Evolutionary conservation across 2,888 invertebrate species (phyloP), one percentile per base, ranked within the genome.

Genomic region (Mellilla xanthometata): DNA sequence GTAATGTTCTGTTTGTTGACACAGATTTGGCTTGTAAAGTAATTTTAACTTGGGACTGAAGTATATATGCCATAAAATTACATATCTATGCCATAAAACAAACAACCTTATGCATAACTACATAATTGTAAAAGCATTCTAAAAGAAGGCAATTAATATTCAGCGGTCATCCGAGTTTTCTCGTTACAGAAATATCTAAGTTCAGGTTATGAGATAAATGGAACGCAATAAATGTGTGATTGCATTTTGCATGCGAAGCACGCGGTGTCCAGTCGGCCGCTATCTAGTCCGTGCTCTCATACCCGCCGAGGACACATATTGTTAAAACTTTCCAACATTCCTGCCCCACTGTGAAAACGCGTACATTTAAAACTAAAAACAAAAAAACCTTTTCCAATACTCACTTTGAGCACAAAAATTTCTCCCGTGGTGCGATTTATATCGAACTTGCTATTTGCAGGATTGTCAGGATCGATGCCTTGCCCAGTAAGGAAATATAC

Each of bases 401-500:
- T 91, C 88, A 97, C 97, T 94, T 97, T 97, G 22, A 97, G 91
- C 9, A 98, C 97, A 81, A 95, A 98, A 85, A 99, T 98, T 87
- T 97, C 97, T 52, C 98, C 99, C 1, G 97, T 96, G 13, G 97
- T 97, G 52, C 97, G 93, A 90, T 98, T 97, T 68, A 99, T 98
- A 81, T 97, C 97, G 77, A 99, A 99, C 90, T 97, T 97, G 90
- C 96, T 97, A 79, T 97, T 97, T 54, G 96, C 95, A 34, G 97
- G 96, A 90, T 97, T 97, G 82, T 97, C 97, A 15, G 97, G 95
- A 90, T 97, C 97, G 67, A 97, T 97, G 52, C 98, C 98, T 80
- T 98, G 98, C 8, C 97, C 98, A 23, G 97, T 97, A 54, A 98
- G 90, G 90, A 97, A 97, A 86, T 98, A 99, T 23, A 97, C 97